Evolutionary conservation across 92 coral and sea anemone species (phyloP), one percentile per base, ranked within the genome.

Genomic region (Diadumene lineata): DNA sequence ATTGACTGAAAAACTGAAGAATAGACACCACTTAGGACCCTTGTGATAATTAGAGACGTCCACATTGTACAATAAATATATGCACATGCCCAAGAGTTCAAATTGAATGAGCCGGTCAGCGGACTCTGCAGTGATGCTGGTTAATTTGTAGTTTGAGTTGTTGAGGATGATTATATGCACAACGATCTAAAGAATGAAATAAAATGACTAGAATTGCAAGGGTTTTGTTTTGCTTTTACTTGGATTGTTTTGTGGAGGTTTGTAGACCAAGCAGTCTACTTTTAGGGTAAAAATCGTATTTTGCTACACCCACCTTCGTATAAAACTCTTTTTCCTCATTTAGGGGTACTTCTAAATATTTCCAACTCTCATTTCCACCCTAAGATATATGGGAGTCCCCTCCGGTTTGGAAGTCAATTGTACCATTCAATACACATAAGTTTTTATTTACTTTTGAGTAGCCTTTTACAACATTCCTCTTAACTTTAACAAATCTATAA

Each of bases 71-170:
- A 32, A 16, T 17, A 44, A 11, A 68, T 43, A 68, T 25, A 38
- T 15, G 66, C 77, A 53, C 66, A 70, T 70, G 75, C 43, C 75
- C 75, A 70, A 53, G 46, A 53, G 64, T 70, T 70, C 63, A 50
- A 50, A 53, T n/a, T 43, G 18, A 18, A 56, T 62, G 9, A 31
- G 66, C 16, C 66, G n/a, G n/a, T 72, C 61, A 69, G 58, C 34
- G n/a, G n/a, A n/a, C n/a, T n/a, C n/a, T n/a, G n/a, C n/a, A n/a
- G n/a, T n/a, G n/a, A n/a, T n/a, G n/a, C n/a, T 16, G 44, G 25
- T 13, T 33, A 7, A 28, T 70, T 30, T 24, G 66, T 56, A 56
- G 64, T 72, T 72, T 56, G 67, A 28, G 15, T 72, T 56, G 31
- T 72, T 72, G 51, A 26, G 75, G 50, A 51, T 16, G 43, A 16